phyloP scores from a whole-genome alignment of 2,888 invertebrate species.

The Candidula unifasciata region DNA sequence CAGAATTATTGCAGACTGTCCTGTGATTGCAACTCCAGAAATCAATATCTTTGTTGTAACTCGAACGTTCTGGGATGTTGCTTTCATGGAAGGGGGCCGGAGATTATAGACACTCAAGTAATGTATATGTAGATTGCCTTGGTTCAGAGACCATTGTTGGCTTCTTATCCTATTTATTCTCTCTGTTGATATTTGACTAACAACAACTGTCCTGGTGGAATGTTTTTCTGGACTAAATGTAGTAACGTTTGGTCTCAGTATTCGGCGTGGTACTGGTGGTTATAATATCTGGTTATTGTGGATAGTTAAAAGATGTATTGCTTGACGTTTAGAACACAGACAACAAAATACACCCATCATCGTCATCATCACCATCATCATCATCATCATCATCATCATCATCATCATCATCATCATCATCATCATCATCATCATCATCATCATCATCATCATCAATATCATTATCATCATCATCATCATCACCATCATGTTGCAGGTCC shows the following conservation, averaged over 20 bases:
- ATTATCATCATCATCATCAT: background rate
- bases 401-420: background rate
- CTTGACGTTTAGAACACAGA: too few relatives aligned
- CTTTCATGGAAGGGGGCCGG: background rate
- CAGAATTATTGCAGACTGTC: background rate
- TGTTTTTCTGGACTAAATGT: too few relatives aligned
- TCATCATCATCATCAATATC: background rate
- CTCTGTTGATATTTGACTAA: background rate
- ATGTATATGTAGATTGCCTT: conserved; percentile 26
- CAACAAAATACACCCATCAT: background rate
- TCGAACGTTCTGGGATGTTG: background rate
- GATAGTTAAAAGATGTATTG: too few relatives aligned
- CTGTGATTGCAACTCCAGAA: background rate
- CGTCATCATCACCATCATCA: background rate
- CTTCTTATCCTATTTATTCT: background rate
- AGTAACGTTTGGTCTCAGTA: too few relatives aligned
- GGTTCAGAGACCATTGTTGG: background rate
- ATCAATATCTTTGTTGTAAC: background rate
- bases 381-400: background rate
- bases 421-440: background rate
- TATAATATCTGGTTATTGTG: too few relatives aligned
- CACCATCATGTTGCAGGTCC: too few relatives aligned
- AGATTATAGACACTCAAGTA: background rate
- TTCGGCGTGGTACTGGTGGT: too few relatives aligned
- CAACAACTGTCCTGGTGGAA: too few relatives aligned